Evolutionary conservation across 2,113 vertebrate species (phyloP), one percentile per base, ranked within the genome.

Genomic region (Notarius quadriscutis): DNA sequence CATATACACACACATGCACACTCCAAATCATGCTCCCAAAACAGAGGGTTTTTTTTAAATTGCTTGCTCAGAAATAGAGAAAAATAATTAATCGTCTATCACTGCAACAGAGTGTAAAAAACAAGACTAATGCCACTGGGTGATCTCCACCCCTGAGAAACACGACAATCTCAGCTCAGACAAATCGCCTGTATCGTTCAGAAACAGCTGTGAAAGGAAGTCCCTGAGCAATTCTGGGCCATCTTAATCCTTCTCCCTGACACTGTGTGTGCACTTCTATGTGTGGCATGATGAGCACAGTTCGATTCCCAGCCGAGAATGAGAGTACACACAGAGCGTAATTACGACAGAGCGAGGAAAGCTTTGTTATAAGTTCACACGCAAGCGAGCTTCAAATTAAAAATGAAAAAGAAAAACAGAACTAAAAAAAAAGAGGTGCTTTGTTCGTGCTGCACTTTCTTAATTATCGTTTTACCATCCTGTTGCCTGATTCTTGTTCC

Each of bases 121-220:
- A 89, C 72, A 87, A 84, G 90, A 80, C 86, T 83, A 58, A 30
- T 22, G 83, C 84, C 60, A 86, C 91, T 83, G 8, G 65, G 86
- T 72, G 84, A 88, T 69, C 81, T 86, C 55, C 48, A 87, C 85
- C 86, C 86, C 89, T 81, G 51, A 86, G 89, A 89, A 83, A 87
- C 48, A 48, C 85, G 67, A 86, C 84, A 51, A 84, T 85, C 65
- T 51, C 15, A 2, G 10, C 77, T 27, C 87, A 0, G 85, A 91
- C 90, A 89, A 85, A 58, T 72, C 5, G 91, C 90, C 87, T 88
- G 63, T 90, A 88, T 91, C 87, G 58, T 87, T 91, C 67, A 10
- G 48, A 48, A 84, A 87, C 89, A 93, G 90, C 89, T 84, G 89
- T 84, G 90, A 87, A 90, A 65, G 15, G 84, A 86, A 87, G 86